Evolutionary conservation across 2,113 vertebrate species (phyloP).

Genomic region (Chloebia gouldiae): DNA sequence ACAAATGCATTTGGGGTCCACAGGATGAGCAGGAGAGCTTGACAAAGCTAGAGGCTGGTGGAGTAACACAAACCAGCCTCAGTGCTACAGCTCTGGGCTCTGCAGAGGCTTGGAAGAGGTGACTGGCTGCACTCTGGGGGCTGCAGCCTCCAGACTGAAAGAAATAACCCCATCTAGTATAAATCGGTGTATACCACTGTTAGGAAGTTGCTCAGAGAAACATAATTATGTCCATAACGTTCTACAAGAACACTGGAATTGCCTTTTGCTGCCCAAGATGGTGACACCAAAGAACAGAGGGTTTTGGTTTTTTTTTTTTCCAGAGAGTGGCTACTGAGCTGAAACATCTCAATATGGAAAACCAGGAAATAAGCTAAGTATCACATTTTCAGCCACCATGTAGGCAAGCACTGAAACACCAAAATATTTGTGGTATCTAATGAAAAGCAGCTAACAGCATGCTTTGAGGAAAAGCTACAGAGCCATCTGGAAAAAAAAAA

Average conservation of each 20-base stretch:
- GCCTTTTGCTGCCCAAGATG: background rate
- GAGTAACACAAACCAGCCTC: background rate
- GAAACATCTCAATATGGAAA: background rate
- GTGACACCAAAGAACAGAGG: background rate
- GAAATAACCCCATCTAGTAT: background rate
- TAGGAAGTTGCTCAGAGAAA: background rate
- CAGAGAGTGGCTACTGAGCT: background rate
- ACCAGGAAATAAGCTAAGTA: background rate
- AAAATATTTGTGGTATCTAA: conserved; percentile 1
- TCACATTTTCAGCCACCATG: background rate
- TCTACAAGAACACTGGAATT: background rate
- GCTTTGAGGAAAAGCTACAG: background rate
- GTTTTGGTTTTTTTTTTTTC: background rate
- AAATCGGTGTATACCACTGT: background rate
- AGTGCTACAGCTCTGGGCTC: background rate
- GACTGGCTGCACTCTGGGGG: background rate
- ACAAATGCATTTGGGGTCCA: background rate
- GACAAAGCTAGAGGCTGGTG: background rate
- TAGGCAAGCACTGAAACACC: background rate
- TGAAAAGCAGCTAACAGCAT: background rate
- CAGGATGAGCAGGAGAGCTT: background rate
- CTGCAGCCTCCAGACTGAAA: background rate
- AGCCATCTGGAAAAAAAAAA: background rate
- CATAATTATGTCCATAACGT: background rate
- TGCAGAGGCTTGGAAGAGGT: background rate